Evolutionary conservation across 30 jellyfish, hydroid and myxozoan genomes (phyloP).

Genomic region (Rhopilema esculentum): DNA sequence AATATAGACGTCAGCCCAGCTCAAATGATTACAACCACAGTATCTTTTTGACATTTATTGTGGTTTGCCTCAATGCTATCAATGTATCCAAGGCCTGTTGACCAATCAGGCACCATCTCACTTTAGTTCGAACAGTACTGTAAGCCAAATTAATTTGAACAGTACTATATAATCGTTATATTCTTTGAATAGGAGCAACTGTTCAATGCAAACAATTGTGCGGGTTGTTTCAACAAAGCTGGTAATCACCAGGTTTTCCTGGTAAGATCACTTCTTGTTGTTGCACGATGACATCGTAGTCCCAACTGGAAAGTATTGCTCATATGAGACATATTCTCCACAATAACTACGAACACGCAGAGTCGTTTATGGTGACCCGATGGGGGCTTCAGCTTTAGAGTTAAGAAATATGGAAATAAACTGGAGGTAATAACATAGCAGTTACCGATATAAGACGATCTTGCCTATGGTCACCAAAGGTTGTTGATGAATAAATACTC

Average conservation of each 20-base stretch:
- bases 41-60: neutral
- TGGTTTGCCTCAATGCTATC: neutral
- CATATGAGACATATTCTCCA: neutral
- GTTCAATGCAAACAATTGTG: neutral
- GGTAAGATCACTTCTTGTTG: neutral
- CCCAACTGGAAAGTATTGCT: neutral
- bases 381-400: neutral
- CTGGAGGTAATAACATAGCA: neutral
- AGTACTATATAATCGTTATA: neutral
- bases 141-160: neutral
- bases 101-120: neutral
- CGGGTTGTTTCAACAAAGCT: neutral
- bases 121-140: too few relatives aligned
- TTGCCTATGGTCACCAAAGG: too few relatives aligned
- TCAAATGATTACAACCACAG: neutral
- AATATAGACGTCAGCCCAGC: neutral
- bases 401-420: neutral
- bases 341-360: neutral
- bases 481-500: too few relatives aligned
- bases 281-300: neutral
- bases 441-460: too few relatives aligned
- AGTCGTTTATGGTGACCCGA: neutral
- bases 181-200: neutral
- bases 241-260: neutral
- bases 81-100: neutral